Evolutionary conservation across 2,113 vertebrate genomes (phyloP), one percentile per base, ranked within the genome.

Genomic region (Microcebus griseorufus): DNA sequence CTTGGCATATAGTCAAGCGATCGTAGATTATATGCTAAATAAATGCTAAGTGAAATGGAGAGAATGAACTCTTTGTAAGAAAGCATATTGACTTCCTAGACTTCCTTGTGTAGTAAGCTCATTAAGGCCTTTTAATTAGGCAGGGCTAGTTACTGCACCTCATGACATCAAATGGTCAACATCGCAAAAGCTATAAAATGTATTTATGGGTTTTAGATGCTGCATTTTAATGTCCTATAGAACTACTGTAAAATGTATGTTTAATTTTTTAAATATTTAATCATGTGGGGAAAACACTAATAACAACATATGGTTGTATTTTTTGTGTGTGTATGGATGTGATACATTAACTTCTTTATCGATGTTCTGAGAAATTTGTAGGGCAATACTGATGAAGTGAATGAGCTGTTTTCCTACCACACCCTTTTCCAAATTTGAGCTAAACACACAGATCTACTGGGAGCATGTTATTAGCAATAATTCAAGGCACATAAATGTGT

Each of bases 61-160:
- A 96, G 62, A 97, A 93, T 88, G 90, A 81, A 96, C 70, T 70
- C 93, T 96, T 97, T 98, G 97, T 94, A 94, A 96, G 96, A 98
- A 55, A 96, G 80, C 48, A 97, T 98, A 98, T 95, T 96, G 96
- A 98, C 98, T 80, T 73, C 84, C 29, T 62, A 95, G 78, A 94
- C 51, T 97, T 97, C 97, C 53, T 90, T 96, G 94, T 92, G 92
- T 87, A 82, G 93, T 76, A 97, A 91, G 97, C 94, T 97, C 96
- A 96, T 97, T 96, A 98, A 97, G 16, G 34, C 42, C 97, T 98
- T 93, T 86, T 97, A 98, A 98, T 98, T 98, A 98, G 69, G 65
- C 60, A 87, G 88, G 91, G 87, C 96, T 73, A 95, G 93, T 94
- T 81, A 97, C 95, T 76, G 53, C 88, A 96, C 92, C 95, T 51